phyloP scores from a whole-genome alignment of 2,888 invertebrate species.

The Pheosia gnoma region DNA sequence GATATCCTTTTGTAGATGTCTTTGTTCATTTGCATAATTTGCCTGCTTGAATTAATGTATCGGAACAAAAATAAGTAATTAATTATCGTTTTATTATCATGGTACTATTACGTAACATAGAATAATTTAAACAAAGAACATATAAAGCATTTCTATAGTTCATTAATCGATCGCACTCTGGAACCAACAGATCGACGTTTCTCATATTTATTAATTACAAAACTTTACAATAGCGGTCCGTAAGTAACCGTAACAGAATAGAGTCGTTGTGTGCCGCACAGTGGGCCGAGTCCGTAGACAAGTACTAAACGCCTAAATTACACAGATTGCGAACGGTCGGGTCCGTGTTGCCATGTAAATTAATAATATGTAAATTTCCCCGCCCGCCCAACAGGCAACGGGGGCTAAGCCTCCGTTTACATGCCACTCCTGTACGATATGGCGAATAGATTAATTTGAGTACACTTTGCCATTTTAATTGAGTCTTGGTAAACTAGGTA shows the following conservation, averaged over 20 bases:
- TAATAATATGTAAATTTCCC: slow-evolving; percentile 81
- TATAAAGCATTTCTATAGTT: too few relatives aligned
- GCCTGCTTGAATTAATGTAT: too few relatives aligned
- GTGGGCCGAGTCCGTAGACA: slow-evolving; percentile 39
- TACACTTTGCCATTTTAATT: slow-evolving; percentile 46
- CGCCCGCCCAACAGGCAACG: slow-evolving; percentile 49
- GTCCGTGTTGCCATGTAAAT: slow-evolving; percentile 68
- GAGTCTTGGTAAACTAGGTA: slow-evolving; percentile 29
- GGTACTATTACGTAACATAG: too few relatives aligned
- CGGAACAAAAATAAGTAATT: too few relatives aligned
- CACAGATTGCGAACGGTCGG: slow-evolving; percentile 68
- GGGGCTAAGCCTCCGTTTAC: slow-evolving; percentile 57
- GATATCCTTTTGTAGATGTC: too few relatives aligned
- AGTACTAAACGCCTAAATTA: slow-evolving; percentile 73
- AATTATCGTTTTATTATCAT: too few relatives aligned
- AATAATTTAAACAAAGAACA: too few relatives aligned
- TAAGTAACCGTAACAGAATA: slow-evolving; percentile 34
- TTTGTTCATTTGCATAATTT: too few relatives aligned
- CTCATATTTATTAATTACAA: slow-evolving; percentile 19
- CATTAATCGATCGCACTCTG: background rate
- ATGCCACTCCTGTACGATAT: slow-evolving; percentile 49
- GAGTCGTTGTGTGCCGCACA: slow-evolving; percentile 36
- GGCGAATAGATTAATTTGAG: slow-evolving; percentile 52
- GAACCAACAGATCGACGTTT: background rate
- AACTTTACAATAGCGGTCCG: slow-evolving; percentile 17